Evolutionary conservation across 2,797 vertebrate genomes (phyloP), one percentile per base, ranked within the genome.

Genomic region (Pampus argenteus): DNA sequence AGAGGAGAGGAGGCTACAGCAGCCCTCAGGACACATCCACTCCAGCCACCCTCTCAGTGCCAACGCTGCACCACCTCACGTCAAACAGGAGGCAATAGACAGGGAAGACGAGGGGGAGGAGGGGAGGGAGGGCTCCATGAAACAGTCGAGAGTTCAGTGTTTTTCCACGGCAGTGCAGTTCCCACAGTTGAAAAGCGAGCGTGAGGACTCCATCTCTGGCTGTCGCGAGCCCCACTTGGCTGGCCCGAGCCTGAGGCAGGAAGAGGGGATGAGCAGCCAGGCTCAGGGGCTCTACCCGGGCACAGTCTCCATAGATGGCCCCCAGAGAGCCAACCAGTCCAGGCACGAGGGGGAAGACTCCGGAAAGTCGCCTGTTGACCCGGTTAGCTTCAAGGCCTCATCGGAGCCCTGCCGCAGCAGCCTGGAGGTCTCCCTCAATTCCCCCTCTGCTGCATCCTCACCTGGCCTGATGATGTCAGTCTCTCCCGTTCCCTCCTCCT

Each of bases 381-480:
- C 96, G 0, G 94, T 94, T 63, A 95, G 96, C 85, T 98, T 97
- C 91, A 98, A 97, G 79, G 95, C 96, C 0, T 93, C 95, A 0
- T 95, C 96, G 0, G 96, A 97, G 68, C 95, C 96, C 0, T 96
- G 96, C 15, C 96, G 94, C 34, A 94, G 97, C 93, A 97, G 97
- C 89, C 90, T 98, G 68, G 98, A 98, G 85, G 95, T 95, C 2
- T 96, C 97, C 6, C 96, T 97, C 4, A 96, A 96, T 47, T 98
- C 97, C 0, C 97, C 97, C 0, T 98, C 98, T 0, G 96, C 97
- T 0, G 96, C 97, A 2, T 98, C 98, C 47, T 99, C 97, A 0
- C 98, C 98, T 0, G 98, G 96, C 86, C 96, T 98, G 81, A 86
- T 96, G 83, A 95, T 96, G 91, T 97, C 97, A 0, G 95, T 97